phyloP scores from a whole-genome alignment of 2,888 invertebrate species.

The Hipparchia semele region DNA sequence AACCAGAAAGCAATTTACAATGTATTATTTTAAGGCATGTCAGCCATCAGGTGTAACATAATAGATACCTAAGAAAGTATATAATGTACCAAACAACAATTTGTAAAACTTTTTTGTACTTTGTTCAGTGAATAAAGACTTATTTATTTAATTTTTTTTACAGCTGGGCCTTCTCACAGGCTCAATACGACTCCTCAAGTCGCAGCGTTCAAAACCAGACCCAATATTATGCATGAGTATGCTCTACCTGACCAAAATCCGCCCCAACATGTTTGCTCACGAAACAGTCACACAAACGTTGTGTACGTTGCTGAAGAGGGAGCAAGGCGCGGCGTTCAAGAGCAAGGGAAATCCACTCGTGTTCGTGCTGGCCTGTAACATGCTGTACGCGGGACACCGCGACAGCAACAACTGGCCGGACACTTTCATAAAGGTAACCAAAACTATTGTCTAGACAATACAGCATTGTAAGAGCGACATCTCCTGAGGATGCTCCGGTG shows the following conservation, averaged over 20 bases:
- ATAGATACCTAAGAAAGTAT: too few species aligned
- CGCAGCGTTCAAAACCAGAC: conserved; percentile 92
- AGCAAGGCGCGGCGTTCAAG: conserved; percentile 87
- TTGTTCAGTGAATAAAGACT: too few species aligned
- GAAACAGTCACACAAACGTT: conserved; percentile 90
- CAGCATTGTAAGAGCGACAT: too few species aligned
- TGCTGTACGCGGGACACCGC: conserved; percentile 90
- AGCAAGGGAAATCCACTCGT: conserved; percentile 91
- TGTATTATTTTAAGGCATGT: too few species aligned
- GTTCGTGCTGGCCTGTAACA: conserved; percentile 92
- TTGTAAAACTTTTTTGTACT: too few species aligned
- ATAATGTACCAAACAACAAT: too few species aligned
- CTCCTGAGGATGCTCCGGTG: too few species aligned
- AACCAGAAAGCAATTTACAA: too few species aligned
- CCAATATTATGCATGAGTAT: conserved; percentile 90
- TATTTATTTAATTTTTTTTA: conserved; percentile 43
- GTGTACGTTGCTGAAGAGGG: conserved; percentile 91
- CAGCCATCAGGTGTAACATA: too few species aligned
- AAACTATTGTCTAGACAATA: too few species aligned
- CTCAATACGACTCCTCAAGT: conserved; percentile 90
- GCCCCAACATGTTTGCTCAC: conserved; percentile 89
- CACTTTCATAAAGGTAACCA: conserved; percentile 91
- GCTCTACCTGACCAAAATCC: conserved; percentile 90
- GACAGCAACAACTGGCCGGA: conserved; percentile 96
- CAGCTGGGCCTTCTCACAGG: conserved; percentile 92